Percentiles rank a stretch among this genome's conserved stretches.
phyloP scores from a whole-genome alignment of 2,113 vertebrate species.

The Apaloderma vittatum region DNA sequence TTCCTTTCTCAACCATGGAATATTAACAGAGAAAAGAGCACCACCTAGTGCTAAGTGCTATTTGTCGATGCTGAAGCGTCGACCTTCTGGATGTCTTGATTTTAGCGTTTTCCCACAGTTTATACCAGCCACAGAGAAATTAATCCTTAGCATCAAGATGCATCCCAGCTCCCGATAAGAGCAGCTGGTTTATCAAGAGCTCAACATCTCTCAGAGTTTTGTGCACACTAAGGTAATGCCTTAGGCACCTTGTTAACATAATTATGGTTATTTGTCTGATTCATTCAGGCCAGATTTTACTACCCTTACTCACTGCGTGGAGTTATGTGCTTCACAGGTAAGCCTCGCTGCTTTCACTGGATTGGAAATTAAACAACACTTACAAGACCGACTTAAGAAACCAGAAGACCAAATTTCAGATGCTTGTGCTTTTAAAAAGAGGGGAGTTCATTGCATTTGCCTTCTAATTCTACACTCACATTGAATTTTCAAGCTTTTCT shows the following conservation, averaged over 20 bases:
- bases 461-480: neutral
- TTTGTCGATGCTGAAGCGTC: neutral
- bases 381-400: neutral
- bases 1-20: neutral
- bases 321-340: neutral
- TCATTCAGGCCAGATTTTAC: neutral
- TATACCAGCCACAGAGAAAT: neutral
- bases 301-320: neutral
- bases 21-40: constrained; percentile 54
- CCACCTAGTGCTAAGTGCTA: constrained; percentile 63
- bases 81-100: neutral
- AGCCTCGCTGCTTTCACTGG: neutral
- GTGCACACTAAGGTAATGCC: neutral
- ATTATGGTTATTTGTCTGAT: constrained; percentile 53
- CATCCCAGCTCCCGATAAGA: neutral
- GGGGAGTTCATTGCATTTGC: neutral
- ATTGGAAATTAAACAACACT: neutral
- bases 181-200: neutral
- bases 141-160: neutral
- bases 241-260: constrained; percentile 22
- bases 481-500: neutral
- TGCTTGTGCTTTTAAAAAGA: neutral
- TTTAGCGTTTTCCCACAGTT: neutral
- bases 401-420: neutral
- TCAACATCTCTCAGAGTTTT: neutral